Base-by-base conservation (phyloP, 2,888 invertebrate genomes). In the Rhimphoctona megacephalus region DNA sequence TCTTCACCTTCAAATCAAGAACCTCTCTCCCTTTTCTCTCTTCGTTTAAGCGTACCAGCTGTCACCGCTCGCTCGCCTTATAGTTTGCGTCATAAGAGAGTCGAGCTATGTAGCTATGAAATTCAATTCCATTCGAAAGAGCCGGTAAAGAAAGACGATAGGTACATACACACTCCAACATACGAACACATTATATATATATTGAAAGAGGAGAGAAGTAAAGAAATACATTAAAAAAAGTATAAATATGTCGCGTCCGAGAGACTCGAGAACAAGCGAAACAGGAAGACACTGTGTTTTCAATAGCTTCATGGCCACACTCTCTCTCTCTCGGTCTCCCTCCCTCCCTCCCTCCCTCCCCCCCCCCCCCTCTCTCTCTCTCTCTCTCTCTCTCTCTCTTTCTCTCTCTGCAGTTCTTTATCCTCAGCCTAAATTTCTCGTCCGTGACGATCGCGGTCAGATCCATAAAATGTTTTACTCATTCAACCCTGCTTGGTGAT, bases 81-180 rank as follows among this genome's bases (percentile, higher is more conserved):
- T 54, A 54, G 54, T 85, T 77, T 72, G 46, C 72, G 81, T 81
- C 81, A 66, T 54, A 64, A 66, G 14, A 77, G 77, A 77, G 76
- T 77, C 25, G 72, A 77, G 77, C 77, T 77, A 77, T 72, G 77
- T 66, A 77, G 77, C 77, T 77, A 77, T 72, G 77, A 81, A 85
- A 85, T 81, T 85, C 66, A 81, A 85, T 85, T 81, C 57, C 66
- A 54, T 36, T 5, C 30, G 22, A 61, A 66, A 64, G 54, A 66
- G 25, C 33, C 36, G 54, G 76, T 66, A 77, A 54, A 83, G 49
- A 66, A 46, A 72, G 43, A 22, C 30, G 19, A 14, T 8, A 70
- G 54, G 43, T 72, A 72, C 25, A 14, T 39, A 39, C 39, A 61
- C 17, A 30, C 11, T 14, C 30, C 1, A 17, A 17, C 30, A 30